Conservation (phyloP, 2,888 invertebrate genomes). For the Tanypteryx hageni region DNA sequence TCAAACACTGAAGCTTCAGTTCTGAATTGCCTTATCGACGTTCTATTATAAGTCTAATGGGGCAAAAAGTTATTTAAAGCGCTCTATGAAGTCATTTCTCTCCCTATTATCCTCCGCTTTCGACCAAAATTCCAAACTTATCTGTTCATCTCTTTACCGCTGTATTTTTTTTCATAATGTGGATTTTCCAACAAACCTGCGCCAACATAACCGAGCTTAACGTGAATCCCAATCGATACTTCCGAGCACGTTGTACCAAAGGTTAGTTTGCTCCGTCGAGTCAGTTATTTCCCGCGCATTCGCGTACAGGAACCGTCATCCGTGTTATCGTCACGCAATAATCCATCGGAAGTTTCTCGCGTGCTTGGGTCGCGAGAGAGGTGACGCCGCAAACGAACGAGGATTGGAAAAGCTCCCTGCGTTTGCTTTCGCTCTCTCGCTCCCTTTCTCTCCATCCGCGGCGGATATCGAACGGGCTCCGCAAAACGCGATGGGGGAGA, state of each 20-base stretch:
- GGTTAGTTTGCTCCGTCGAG: conserved; percentile 1
- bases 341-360: not conserved
- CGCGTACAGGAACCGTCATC: not conserved
- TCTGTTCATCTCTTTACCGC: too few relatives aligned
- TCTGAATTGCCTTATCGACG: too few relatives aligned
- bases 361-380: not conserved
- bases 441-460: not conserved
- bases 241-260: not conserved
- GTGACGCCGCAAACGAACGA: not conserved
- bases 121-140: too few relatives aligned
- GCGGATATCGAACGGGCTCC: not conserved
- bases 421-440: not conserved
- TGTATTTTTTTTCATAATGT: too few relatives aligned
- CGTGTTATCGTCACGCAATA: not conserved
- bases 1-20: too few relatives aligned
- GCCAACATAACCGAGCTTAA: not conserved
- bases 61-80: too few relatives aligned
- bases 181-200: not conserved
- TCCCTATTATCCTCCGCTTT: too few relatives aligned
- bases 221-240: not conserved
- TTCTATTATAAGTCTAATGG: too few relatives aligned
- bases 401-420: too few relatives aligned
- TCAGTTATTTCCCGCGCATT: not conserved
- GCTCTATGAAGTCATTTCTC: too few relatives aligned
- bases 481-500: not conserved